Percentiles rank a stretch among this genome's conserved stretches.
phyloP scores from a whole-genome alignment of 2,113 vertebrate genomes.

The Oenanthe melanoleuca region DNA sequence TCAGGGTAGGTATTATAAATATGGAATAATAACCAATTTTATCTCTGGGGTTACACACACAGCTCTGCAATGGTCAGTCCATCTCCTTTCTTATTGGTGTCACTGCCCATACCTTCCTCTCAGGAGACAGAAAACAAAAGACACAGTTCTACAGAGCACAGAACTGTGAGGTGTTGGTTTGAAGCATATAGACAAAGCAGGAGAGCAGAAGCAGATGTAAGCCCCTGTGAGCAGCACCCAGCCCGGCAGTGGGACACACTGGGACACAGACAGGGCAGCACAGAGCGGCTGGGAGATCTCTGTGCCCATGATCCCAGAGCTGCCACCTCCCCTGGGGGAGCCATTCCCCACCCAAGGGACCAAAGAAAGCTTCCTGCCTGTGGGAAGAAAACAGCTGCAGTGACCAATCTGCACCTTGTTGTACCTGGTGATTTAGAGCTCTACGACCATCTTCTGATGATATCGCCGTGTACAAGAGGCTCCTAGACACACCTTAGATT shows the following conservation, averaged over 20 bases:
- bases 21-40: not conserved
- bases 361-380: not conserved
- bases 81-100: not conserved
- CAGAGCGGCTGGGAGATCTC: not conserved
- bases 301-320: not conserved
- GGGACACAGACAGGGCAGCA: not conserved
- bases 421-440: not conserved
- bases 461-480: rapidly evolving
- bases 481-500: not conserved
- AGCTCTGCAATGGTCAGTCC: not conserved
- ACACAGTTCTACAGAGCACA: not conserved
- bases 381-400: not conserved
- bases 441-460: not conserved
- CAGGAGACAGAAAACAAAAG: not conserved
- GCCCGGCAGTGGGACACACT: rapidly evolving
- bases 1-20: not conserved
- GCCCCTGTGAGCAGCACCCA: not conserved
- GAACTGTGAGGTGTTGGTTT: not conserved
- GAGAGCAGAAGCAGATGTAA: not conserved
- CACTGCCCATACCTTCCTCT: not conserved
- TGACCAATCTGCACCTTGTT: rapidly evolving
- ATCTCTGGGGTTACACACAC: not conserved
- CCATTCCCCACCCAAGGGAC: not conserved
- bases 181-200: rapidly evolving
- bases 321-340: rapidly evolving